phyloP scores from a whole-genome alignment of 2,888 invertebrate genomes.

The Oasisia sp. region DNA sequence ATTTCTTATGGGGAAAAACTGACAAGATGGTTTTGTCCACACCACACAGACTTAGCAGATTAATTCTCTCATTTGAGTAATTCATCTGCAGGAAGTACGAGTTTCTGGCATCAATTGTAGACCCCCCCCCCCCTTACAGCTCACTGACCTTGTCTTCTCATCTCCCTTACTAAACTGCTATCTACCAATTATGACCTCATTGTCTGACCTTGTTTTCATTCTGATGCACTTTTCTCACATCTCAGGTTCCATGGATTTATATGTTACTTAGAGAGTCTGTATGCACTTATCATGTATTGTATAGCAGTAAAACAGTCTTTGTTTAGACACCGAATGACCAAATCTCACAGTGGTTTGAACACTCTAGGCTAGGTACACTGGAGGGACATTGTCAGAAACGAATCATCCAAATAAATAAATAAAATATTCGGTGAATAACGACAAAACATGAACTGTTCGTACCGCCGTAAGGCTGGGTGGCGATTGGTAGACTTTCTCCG shows the following conservation, averaged over 20 bases:
- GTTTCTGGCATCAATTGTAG: neutral
- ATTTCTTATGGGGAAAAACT: no score
- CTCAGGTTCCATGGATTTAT: neutral
- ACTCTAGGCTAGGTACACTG: neutral
- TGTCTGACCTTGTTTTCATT: no score
- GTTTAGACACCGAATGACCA: neutral
- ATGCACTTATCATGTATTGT: neutral
- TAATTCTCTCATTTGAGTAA: neutral
- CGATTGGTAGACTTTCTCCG: conserved; percentile 61
- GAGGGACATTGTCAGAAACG: neutral
- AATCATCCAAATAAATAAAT: neutral
- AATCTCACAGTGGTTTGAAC: neutral
- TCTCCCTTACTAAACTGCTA: no score
- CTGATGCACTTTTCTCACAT: no score
- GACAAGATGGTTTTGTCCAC: neutral
- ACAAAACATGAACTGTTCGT: conserved; percentile 34
- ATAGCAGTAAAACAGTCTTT: neutral
- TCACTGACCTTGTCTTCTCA: no score
- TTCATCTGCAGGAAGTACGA: neutral
- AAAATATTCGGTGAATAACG: neutral
- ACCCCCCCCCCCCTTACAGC: neutral
- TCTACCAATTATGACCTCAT: no score
- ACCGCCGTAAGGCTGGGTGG: conserved; percentile 64
- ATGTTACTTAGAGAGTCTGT: neutral
- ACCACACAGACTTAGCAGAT: neutral